These are phyloP conservation scores for Conus canariensis DNA, from an alignment of 2,888 invertebrate species.

Conservation along the genomic window DNA sequence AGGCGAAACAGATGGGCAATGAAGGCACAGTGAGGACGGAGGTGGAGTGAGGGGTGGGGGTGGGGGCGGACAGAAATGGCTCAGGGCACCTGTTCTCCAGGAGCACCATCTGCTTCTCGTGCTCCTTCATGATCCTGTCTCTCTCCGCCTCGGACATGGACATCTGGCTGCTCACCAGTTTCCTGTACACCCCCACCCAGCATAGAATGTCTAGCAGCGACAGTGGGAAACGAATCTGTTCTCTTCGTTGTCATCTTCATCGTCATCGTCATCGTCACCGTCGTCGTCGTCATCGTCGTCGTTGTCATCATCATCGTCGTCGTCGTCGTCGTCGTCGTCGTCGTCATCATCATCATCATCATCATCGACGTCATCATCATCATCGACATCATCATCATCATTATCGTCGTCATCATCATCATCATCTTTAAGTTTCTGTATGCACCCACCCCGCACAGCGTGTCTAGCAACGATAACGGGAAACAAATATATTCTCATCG, in stretches of 20 bases:
- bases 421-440: not conserved
- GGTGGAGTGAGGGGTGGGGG: too few species aligned
- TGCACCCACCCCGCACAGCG: too few species aligned
- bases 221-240: too few species aligned
- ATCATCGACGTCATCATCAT: not conserved
- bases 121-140: constrained; percentile 74
- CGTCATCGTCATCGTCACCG: not conserved
- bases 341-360: constrained; percentile 2
- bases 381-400: not conserved
- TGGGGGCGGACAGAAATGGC: too few species aligned
- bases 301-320: not conserved
- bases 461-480: too few species aligned
- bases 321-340: not conserved
- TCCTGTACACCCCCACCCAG: constrained; percentile 54
- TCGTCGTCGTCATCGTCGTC: not conserved
- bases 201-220: not conserved
- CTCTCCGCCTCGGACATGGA: constrained; percentile 76
- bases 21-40: too few species aligned
- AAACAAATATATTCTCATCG: not conserved
- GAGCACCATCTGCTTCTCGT: constrained; percentile 77
- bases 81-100: constrained; percentile 72
- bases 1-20: too few species aligned
- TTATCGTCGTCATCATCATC: constrained; percentile 4
- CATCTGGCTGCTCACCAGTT: constrained; percentile 73
- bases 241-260: not conserved